Evolutionary conservation across 2,113 vertebrate species (phyloP), one percentile per base, ranked within the genome.

Genomic region (Procavia capensis): DNA sequence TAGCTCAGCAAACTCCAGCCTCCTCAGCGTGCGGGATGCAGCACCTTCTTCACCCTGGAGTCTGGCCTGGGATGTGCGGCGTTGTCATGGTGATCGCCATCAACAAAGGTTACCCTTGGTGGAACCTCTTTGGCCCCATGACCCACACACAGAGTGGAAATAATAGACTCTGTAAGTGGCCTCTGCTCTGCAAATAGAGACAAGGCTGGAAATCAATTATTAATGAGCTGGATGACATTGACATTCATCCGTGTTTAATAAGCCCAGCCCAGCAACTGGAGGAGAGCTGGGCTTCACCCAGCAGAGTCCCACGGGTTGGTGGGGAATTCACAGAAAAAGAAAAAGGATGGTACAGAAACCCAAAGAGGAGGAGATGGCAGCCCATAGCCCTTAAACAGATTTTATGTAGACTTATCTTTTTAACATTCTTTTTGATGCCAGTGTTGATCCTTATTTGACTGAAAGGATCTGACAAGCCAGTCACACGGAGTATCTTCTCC

Each of bases 161-260:
- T 97, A 98, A 98, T 98, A 97, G 97, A 97, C 96, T 97, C 91
- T 94, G 93, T 96, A 96, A 97, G 96, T 96, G 96, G 96, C 96
- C 94, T 95, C 96, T 97, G 96, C 96, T 98, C 96, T 95, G 96
- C 97, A 98, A 97, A 98, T 97, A 98, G 97, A 97, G 96, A 96
- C 96, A 93, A 91, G 97, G 96, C 89, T 98, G 91, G 96, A 97
- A 97, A 98, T 98, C 97, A 97, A 98, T 98, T 97, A 97, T 97
- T 97, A 98, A 98, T 98, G 97, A 98, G 97, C 94, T 97, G 91
- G 95, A 82, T 95, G 96, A 97, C 97, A 97, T 97, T 97, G 97
- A 98, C 97, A 97, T 98, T 98, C 96, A 96, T 96, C 96, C 86
- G 81, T 95, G 91, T 97, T 97, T 97, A 96, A 96, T 96, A 96